phyloP scores from a whole-genome alignment of 2,888 invertebrate species.

The Spialia ferax region DNA sequence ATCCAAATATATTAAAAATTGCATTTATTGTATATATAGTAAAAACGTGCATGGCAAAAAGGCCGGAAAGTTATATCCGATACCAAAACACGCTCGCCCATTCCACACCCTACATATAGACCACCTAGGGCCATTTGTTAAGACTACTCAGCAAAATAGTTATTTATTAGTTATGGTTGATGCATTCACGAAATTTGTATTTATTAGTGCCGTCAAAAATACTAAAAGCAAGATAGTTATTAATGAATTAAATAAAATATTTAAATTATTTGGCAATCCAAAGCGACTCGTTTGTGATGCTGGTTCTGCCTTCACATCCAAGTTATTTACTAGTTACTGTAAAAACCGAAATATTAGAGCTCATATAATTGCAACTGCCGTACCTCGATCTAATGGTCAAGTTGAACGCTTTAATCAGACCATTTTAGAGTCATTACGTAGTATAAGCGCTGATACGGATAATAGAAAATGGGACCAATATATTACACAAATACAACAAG shows the following conservation, averaged over 20 bases:
- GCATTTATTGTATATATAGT: slow-evolving; percentile 46
- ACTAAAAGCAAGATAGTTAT: slow-evolving; percentile 43
- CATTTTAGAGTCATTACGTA: slow-evolving; percentile 46
- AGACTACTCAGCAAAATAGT: slow-evolving; percentile 43
- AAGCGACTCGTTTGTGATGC: slow-evolving; percentile 48
- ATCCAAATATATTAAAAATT: slow-evolving; percentile 45
- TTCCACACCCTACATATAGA: slow-evolving; percentile 48
- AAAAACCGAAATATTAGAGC: slow-evolving; percentile 41
- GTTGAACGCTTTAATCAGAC: slow-evolving; percentile 49
- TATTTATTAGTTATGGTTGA: slow-evolving; percentile 48
- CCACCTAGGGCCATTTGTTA: slow-evolving; percentile 48
- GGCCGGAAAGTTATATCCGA: slow-evolving; percentile 43
- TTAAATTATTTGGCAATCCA: slow-evolving; percentile 49
- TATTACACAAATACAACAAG: slow-evolving; percentile 47
- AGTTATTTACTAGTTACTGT: slow-evolving; percentile 45
- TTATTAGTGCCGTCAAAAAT: slow-evolving; percentile 49
- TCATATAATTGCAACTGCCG: slow-evolving; percentile 44
- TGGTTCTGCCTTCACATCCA: slow-evolving; percentile 49
- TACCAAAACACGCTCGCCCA: slow-evolving; percentile 47
- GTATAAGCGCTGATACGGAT: slow-evolving; percentile 46
- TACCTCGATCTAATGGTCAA: slow-evolving; percentile 46
- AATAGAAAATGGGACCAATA: slow-evolving; percentile 45
- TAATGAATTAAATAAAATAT: slow-evolving; percentile 47
- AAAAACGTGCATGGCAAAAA: slow-evolving; percentile 45
- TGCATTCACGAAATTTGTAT: slow-evolving; percentile 47